A percentile compares a stretch with the other conserved stretches of the same genome.
These are phyloP conservation scores for Drosophila willistoni DNA, from an alignment of 1,140 invertebrate species.

Conservation along the genomic window DNA sequence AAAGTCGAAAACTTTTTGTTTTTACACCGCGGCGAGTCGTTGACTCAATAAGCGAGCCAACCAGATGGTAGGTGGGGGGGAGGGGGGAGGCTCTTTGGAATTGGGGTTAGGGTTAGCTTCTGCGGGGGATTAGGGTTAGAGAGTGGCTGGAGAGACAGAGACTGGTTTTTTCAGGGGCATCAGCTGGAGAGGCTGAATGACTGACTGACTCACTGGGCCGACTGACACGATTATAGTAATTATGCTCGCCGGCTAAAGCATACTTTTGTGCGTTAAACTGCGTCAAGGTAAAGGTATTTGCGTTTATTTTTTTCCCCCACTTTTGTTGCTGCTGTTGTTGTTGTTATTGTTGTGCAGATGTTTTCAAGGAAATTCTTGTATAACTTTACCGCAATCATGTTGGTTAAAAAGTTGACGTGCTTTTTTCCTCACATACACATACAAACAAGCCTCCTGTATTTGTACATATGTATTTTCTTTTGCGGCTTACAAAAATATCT, in stretches of 20 bases:
- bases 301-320: slow-evolving; percentile 37
- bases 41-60: slow-evolving; percentile 68
- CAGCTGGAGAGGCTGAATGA: neutral
- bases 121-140: slow-evolving; percentile 1
- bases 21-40: slow-evolving; percentile 69
- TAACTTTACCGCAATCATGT: slow-evolving; percentile 76
- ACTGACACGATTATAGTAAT: slow-evolving; percentile 81
- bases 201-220: slow-evolving; percentile 12
- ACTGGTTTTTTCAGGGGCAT: neutral
- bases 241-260: slow-evolving; percentile 74
- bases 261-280: slow-evolving; percentile 69
- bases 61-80: slow-evolving; percentile 27
- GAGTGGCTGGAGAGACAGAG: neutral
- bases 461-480: slow-evolving; percentile 29
- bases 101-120: slow-evolving; percentile 34
- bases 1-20: slow-evolving; percentile 57
- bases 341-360: slow-evolving; percentile 45
- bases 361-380: slow-evolving; percentile 27
- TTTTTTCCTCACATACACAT: slow-evolving; percentile 54
- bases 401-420: slow-evolving; percentile 71
- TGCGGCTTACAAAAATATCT: slow-evolving; percentile 42
- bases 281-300: slow-evolving; percentile 18
- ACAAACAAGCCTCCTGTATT: slow-evolving; percentile 53
- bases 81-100: slow-evolving; percentile 20
- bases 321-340: slow-evolving; percentile 1